Base-by-base conservation (phyloP, 2,113 vertebrate genomes). In the Actinemys pallida region DNA sequence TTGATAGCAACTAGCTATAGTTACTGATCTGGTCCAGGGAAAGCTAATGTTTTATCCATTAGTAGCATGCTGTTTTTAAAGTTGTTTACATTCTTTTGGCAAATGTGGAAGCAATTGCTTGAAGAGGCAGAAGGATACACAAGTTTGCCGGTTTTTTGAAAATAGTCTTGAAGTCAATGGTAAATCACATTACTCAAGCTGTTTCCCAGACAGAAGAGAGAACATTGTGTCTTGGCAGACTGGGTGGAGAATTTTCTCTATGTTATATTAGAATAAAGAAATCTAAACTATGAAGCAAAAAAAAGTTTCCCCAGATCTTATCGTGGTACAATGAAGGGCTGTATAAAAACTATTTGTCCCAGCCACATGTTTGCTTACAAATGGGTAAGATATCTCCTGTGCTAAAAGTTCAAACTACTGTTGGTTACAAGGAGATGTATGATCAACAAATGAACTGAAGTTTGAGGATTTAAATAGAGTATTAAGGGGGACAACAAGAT, bases 301-400 rank as follows among this genome's bases (percentile, higher is more conserved):
- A 82, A 45, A 86, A 45, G 31, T 93, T 95, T 82, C 95, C 91
- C 88, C 83, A 98, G 98, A 98, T 98, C 97, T 98, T 98, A 98
- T 97, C 98, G n/a, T 76, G 42, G 25, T 94, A 94, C 81, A 94
- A 19, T 92, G 95, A 97, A 96, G 93, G 94, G 90, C 72, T 96
- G 53, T 81, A 86, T 93, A 52, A 96, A 62, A 89, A 96, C 96
- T 95, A 91, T 98, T 95, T 87, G 91, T 98, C 89, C 89, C 92
- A 42, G 83, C 87, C 45, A 3, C 93, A 83, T 96, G 87, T 97
- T 97, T 97, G n/a, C 91, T 97, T 96, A 95, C 90, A 95, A 92
- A 42, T 93, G 92, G 90, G 94, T 90, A 92, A 91, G 94, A 96
- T 97, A 90, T 86, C 92, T 95, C 49, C 3, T 94, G 39, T 97